phyloP scores from a whole-genome alignment of 35 echinoderm and acorn worm species.

The Hemicentrotus pulcherrimus region DNA sequence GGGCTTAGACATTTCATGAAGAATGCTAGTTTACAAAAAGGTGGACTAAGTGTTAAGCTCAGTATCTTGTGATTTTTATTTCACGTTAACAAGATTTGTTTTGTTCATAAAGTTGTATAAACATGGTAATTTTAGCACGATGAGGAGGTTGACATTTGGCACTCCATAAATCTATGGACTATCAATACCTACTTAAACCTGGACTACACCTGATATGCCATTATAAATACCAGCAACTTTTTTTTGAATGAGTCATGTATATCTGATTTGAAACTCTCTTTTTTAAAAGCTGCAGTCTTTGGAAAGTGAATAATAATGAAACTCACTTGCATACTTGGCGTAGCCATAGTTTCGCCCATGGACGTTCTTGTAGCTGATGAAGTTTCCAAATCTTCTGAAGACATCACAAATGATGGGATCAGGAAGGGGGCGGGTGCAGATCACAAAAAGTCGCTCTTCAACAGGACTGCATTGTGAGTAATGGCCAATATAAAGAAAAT shows the following conservation, averaged over 20 bases:
- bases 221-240: too few relatives aligned
- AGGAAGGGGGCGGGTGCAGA: conserved; percentile 63
- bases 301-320: neutral
- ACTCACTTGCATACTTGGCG: conserved; percentile 75
- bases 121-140: too few relatives aligned
- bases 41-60: too few relatives aligned
- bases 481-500: neutral
- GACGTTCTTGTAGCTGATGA: conserved; percentile 75
- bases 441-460: conserved; percentile 70
- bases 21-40: neutral
- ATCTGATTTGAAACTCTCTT: neutral
- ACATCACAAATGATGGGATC: conserved; percentile 58
- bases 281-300: neutral
- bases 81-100: too few relatives aligned
- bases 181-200: too few relatives aligned
- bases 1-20: neutral
- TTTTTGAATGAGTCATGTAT: too few relatives aligned
- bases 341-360: conserved; percentile 80
- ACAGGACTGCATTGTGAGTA: conserved; percentile 57
- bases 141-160: too few relatives aligned
- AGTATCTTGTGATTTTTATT: too few relatives aligned
- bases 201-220: too few relatives aligned
- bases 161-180: too few relatives aligned
- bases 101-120: too few relatives aligned
- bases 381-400: conserved; percentile 72